Evolutionary conservation across 2,797 vertebrate genomes (phyloP), one percentile per base, ranked within the genome.

Genomic region (Synaphobranchus kaupii): DNA sequence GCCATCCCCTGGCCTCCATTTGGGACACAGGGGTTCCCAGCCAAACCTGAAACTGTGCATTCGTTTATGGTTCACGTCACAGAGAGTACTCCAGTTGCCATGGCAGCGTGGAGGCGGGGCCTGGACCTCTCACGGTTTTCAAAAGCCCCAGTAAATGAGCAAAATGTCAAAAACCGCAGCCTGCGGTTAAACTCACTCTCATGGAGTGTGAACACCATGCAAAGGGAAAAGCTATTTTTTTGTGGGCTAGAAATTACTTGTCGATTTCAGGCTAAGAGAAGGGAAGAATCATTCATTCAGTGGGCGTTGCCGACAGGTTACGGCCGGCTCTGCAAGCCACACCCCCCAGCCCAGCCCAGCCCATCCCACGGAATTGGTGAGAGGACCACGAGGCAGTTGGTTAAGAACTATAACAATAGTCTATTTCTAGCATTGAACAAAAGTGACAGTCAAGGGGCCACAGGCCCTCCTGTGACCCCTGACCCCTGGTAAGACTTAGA

Each of bases 41-140:
- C 34, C 52, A 39, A 48, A 60, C 78, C 86, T 86, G 86, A 50
- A 82, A 86, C 82, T 66, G 76, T 47, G 73, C 58, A 39, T 86
- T 63, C 66, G 63, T 86, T 82, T 66, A 63, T 39, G 50, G 56
- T 44, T 25, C 3, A 52, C 78, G 28, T 73, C 68, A 13, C 31
- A 34, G 68, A 3, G 68, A 73, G n/a, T 13, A 15, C 4, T 4
- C 68, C 68, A 10, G 28, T 73, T 34, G 1, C 68, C 68, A 5
- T 20, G 44, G 71, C 54, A 25, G 44, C 31, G 15, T 44, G 71
- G 85, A 48, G 52, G 68, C 68, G 48, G 28, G 47, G 63, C 84
- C 4, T 6, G 68, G n/a, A 73, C 12, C 28, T 31, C 68, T 34
- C 15, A 5, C 5, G 5, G 17, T 3, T 20, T 60, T 5, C 4